Evolutionary conservation across 2,797 vertebrate species (phyloP).

Genomic region (Iguana delicatissima): DNA sequence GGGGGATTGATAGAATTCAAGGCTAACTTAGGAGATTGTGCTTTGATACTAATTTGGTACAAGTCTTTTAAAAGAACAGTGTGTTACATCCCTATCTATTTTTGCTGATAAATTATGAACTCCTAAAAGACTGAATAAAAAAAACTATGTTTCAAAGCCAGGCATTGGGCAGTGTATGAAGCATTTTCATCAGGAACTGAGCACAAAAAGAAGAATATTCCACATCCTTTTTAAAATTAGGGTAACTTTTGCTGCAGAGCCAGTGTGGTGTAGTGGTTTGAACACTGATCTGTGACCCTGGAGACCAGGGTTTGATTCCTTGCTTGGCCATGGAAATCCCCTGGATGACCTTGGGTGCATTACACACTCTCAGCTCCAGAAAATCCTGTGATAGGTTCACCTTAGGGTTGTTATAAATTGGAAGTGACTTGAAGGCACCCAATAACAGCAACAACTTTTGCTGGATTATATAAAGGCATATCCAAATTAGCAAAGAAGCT

Average conservation of each 20-base stretch:
- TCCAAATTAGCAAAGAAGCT: not conserved
- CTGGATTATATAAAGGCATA: not conserved
- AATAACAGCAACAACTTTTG: too few species aligned
- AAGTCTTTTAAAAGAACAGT: not conserved
- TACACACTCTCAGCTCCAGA: too few species aligned
- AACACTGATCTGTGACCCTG: too few species aligned
- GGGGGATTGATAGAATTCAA: not conserved
- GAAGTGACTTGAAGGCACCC: too few species aligned
- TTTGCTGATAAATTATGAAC: not conserved
- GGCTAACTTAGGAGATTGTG: not conserved
- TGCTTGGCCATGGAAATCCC: too few species aligned
- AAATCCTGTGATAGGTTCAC: too few species aligned
- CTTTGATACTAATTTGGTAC: not conserved
- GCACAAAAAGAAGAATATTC: not conserved
- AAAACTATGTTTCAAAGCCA: not conserved
- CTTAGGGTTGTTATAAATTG: too few species aligned
- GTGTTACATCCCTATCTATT: not conserved
- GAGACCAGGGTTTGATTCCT: too few species aligned
- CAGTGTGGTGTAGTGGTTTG: too few species aligned
- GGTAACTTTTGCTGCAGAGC: too few species aligned
- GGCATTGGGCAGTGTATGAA: not conserved
- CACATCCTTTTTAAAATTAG: not conserved
- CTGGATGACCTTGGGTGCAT: too few species aligned
- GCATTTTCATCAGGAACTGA: not conserved
- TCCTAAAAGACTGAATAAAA: not conserved